Percentiles rank a stretch among this genome's conserved stretches.
Evolutionary conservation across 2,797 vertebrate species (phyloP).

Genomic region (Luscinia luscinia): DNA sequence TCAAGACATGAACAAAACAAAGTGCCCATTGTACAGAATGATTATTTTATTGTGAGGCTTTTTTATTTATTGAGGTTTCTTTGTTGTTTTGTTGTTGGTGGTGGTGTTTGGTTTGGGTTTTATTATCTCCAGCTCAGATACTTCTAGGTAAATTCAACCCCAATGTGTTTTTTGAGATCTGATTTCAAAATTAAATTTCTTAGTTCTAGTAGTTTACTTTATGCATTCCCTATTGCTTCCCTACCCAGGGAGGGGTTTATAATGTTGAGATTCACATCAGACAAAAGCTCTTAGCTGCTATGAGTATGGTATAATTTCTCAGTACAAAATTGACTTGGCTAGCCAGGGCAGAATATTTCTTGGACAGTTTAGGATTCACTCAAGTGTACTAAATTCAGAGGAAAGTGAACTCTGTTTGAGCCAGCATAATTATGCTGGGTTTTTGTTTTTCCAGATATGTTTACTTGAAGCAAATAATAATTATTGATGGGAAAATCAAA

Average conservation of each 20-base stretch:
- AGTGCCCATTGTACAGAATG: not conserved
- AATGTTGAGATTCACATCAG: not conserved
- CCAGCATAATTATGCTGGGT: not conserved
- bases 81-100: not conserved
- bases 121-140: not conserved
- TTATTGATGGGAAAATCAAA: not conserved
- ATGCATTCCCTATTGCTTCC: not conserved
- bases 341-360: not conserved
- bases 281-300: not conserved
- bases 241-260: not conserved
- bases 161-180: not conserved
- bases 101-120: not conserved
- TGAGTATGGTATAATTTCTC: not conserved
- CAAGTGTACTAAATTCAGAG: not conserved
- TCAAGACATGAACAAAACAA: not conserved
- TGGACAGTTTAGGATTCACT: not conserved
- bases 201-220: not conserved
- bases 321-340: not conserved
- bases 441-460: not conserved
- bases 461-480: conserved; percentile 8
- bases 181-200: not conserved
- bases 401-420: not conserved
- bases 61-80: not conserved
- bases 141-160: not conserved
- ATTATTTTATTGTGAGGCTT: not conserved